Evolutionary conservation across 1,140 invertebrate genomes (phyloP).

Genomic region (Drosophila pseudoananassae): DNA sequence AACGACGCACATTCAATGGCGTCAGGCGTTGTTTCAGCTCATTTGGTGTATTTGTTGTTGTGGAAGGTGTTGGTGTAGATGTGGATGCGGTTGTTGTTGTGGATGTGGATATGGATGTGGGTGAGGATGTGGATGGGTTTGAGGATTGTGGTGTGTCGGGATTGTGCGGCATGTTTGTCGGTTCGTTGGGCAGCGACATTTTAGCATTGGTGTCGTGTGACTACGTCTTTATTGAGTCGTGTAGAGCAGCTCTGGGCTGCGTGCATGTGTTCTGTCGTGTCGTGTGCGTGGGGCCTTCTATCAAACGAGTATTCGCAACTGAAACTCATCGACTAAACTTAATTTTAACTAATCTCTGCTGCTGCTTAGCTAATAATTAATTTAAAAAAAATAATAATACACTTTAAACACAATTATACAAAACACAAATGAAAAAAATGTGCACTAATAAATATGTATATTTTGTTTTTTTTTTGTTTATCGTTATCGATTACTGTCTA

Average conservation of each 20-base stretch:
- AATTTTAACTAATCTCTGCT: slow-evolving; percentile 36
- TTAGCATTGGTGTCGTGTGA: slow-evolving; percentile 58
- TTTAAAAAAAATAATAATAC: slow-evolving; percentile 27
- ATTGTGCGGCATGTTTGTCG: slow-evolving; percentile 53
- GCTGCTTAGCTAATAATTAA: slow-evolving; percentile 8
- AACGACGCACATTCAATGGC: slow-evolving; percentile 67
- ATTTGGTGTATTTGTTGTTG: slow-evolving; percentile 51
- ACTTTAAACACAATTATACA: not conserved
- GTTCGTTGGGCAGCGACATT: slow-evolving; percentile 71
- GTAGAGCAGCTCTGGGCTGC: slow-evolving; percentile 22
- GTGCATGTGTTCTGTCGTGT: slow-evolving; percentile 27
- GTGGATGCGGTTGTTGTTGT: slow-evolving; percentile 32
- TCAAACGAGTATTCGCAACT: slow-evolving; percentile 21
- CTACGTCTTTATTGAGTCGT: slow-evolving; percentile 23
- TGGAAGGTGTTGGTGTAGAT: slow-evolving; percentile 37
- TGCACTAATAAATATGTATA: slow-evolving; percentile 40
- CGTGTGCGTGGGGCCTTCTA: slow-evolving; percentile 11
- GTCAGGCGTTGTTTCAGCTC: slow-evolving; percentile 70
- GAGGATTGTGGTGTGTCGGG: slow-evolving; percentile 27
- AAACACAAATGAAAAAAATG: slow-evolving; percentile 20
- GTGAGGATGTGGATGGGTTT: slow-evolving; percentile 13
- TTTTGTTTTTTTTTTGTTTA: slow-evolving; percentile 35
- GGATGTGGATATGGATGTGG: slow-evolving; percentile 22
- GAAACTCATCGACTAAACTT: slow-evolving; percentile 45
- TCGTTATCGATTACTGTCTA: slow-evolving; percentile 29